Evolutionary conservation across 2,113 vertebrate species (phyloP), one percentile per base, ranked within the genome.

Genomic region (Clupea harengus): DNA sequence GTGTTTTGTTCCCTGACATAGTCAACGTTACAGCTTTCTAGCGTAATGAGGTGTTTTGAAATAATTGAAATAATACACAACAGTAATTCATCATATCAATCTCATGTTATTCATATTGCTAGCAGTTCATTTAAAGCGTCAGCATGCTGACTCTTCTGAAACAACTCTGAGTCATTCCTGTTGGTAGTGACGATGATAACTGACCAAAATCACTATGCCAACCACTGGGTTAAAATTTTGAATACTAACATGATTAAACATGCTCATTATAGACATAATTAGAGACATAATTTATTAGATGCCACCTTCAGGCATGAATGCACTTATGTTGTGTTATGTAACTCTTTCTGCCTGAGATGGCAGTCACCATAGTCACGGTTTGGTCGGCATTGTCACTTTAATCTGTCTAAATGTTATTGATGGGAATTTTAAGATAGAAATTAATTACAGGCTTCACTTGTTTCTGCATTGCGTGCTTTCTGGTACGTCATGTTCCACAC

Each of bases 381-480:
- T 89, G 46, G 82, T 85, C 85, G 82, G 86, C 88, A 88, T 86
- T 93, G 91, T 93, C 94, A 94, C 88, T 92, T 82, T 90, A 87
- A 91, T 92, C 90, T 88, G 93, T 88, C 91, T 92, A 92, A 94
- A 91, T 92, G 93, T 94, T 94, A 95, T 91, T 93, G 94, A 94
- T 93, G 91, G 90, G 60, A 88, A 93, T 95, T 95, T 95, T 95
- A 96, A 93, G 94, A 94, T 89, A 95, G 89, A 94, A 95, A 93
- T 96, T 94, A 96, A 96, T 96, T 95, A 96, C 92, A 96, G 89
- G 94, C 94, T 92, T 95, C 94, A 95, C 93, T 90, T 95, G 92
- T 93, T 96, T 93, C 88, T 91, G 91, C 87, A 92, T 88, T 88
- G 83, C 86, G 25, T 81, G 89, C 89, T 94, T 89, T 95, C 93